Base-by-base conservation (phyloP, 2,797 vertebrate species). In the Hephaestus fuliginosus region DNA sequence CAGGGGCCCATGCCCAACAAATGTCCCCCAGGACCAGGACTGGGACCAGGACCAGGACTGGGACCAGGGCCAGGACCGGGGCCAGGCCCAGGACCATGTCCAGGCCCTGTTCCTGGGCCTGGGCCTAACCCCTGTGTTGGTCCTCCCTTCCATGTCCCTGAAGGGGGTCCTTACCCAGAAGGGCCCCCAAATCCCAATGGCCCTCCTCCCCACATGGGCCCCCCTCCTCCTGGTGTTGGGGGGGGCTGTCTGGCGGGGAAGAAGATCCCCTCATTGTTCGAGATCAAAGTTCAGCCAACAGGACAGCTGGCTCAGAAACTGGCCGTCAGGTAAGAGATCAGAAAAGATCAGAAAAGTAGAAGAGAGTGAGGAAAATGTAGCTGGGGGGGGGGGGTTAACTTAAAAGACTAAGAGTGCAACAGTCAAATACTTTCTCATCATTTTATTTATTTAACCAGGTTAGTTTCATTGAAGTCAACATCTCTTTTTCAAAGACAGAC, bases 261-360 rank as follows among this genome's bases (percentile, higher is more conserved):
- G 89, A 99, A 98, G 90, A 98, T 98, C 70, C 97, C 97, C 0
- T 99, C 97, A 0, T 89, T 98, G 60, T 98, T 99, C 70, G 98
- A 98, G 93, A 98, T 99, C 7, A 98, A 98, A 69, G 98, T 99
- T 18, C 96, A 98, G 65, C 98, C 98, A 3, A 99, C 98, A 0
- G 97, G 97, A 66, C 98, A 99, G 86, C 93, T 99, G 82, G 98
- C 98, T 0, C 97, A 99, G 85, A 99, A 99, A 78, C 94, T 99
- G 80, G 97, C 97, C 0, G 97, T 98, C 46, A 97, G 97, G 98
- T 99, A 80, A 84, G 95, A 64, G 8, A 44, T 62, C 7, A 3
- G 17, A 58, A 51, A 67, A 46, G 25, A 25, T 25, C 25, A 25
- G 25, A 25, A 25, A 25, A 25, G 25, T 1, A 48, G 5, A 33